Conservation (phyloP, 2,888 invertebrate genomes). For the Heteromurus nitidus region DNA sequence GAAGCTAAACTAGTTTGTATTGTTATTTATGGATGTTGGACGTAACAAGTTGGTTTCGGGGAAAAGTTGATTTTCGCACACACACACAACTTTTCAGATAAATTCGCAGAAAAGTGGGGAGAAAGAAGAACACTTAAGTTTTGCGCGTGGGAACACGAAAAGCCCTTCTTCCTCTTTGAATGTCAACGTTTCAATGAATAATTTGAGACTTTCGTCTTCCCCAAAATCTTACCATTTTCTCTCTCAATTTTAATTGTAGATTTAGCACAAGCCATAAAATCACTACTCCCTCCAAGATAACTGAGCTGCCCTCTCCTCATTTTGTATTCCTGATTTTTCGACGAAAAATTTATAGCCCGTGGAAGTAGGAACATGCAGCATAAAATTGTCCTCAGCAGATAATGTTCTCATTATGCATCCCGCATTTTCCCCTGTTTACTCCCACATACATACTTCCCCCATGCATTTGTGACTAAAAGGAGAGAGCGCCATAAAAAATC, state of each 20-base stretch:
- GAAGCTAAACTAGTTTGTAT: not conserved
- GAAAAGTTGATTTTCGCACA: too few relatives aligned
- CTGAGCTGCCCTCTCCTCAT: not conserved
- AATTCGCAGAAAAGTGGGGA: too few relatives aligned
- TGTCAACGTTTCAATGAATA: constrained; percentile 27
- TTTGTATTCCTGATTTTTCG: constrained; percentile 27
- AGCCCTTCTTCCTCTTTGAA: not conserved
- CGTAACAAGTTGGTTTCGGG: too few relatives aligned
- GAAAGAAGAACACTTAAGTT: too few relatives aligned
- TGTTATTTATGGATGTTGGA: constrained; percentile 31
- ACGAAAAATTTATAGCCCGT: constrained; percentile 47
- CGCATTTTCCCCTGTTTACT: constrained; percentile 2
- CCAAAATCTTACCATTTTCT: constrained; percentile 1
- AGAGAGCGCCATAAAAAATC: constrained; percentile 47
- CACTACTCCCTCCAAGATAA: not conserved
- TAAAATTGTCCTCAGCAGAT: not conserved
- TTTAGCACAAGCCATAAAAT: constrained; percentile 4
- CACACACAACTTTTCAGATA: too few relatives aligned
- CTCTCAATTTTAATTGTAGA: constrained; percentile 35
- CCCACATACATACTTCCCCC: not conserved
- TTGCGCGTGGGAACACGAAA: too few relatives aligned
- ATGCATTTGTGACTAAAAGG: not conserved
- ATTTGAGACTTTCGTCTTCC: constrained; percentile 21
- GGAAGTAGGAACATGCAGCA: not conserved
- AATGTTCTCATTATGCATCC: constrained; percentile 10